Base-by-base conservation (phyloP, 2,797 vertebrate genomes). In the Semaprochilodus insignis region DNA sequence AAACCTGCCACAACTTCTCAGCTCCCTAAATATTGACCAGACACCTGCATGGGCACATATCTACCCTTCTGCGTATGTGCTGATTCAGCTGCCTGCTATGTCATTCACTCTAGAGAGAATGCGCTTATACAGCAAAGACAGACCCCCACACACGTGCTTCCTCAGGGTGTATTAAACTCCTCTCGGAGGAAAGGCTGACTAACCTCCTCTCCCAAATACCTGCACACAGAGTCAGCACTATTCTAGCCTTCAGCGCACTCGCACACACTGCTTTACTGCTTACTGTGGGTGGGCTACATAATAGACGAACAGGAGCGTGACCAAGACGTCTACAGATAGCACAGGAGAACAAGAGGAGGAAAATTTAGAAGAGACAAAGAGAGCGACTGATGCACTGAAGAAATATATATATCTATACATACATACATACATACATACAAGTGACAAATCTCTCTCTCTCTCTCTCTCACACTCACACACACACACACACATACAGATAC, bases 71-170 rank as follows among this genome's bases (percentile, higher is more conserved):
- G 59, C 36, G 67, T 27, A 52, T 55, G 57, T n/a, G 65, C 36
- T 62, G 25, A 67, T 57, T 81, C 48, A 72, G 51, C 67, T 72
- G 5, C 51, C 40, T 40, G 57, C 23, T 65, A 40, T 23, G 16
- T 59, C 51, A 59, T 57, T 72, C 48, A 60, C 51, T 67, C 44
- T 75, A 25, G 1, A 14, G 17, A 62, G 76, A 81, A 82, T 74
- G 76, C 75, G 79, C 85, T 27, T 76, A 48, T 31, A 71, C 73
- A 79, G 80, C 79, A 81, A 48, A 81, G 40, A 31, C 16, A 5
- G 17, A 36, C 48, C 15, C 52, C 63, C 23, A 51, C 60, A 59
- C 55, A 44, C 14, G 17, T n/a, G 44, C 72, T n/a, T 60, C 54
- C 44, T 52, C 44, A 15, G 7, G 36, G 14, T 62, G 27, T 1